phyloP scores from a whole-genome alignment of 1,140 invertebrate genomes.

The Halesus radiatus region DNA sequence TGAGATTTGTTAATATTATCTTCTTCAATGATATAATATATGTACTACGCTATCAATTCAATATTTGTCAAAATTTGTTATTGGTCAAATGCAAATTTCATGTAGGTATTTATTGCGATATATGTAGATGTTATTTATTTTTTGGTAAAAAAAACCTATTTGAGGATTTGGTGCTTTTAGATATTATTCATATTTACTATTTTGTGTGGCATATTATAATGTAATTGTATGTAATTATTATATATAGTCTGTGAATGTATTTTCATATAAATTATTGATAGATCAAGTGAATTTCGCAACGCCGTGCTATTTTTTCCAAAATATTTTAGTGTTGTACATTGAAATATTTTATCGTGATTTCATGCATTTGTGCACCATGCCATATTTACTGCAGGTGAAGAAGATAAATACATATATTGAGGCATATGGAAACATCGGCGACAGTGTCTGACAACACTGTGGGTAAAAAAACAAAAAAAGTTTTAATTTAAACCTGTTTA shows the following conservation, averaged over 20 bases:
- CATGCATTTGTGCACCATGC: conserved; percentile 8
- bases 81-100: background rate
- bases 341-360: background rate
- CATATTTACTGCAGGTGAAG: background rate
- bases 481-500: too few relatives aligned
- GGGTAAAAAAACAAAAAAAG: too few relatives aligned
- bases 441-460: too few relatives aligned
- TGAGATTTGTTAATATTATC: too few relatives aligned
- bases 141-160: conserved; percentile 21
- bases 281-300: background rate
- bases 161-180: conserved; percentile 32
- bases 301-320: conserved; percentile 1
- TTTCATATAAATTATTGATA: conserved; percentile 16
- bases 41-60: too few relatives aligned
- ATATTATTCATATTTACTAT: conserved; percentile 42
- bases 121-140: background rate
- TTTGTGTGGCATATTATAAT: conserved; percentile 52
- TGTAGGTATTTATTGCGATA: background rate
- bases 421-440: too few relatives aligned
- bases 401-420: too few relatives aligned
- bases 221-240: conserved; percentile 29
- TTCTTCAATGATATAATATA: too few relatives aligned
- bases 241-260: background rate
- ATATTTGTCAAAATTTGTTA: too few relatives aligned
- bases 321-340: conserved; percentile 3